Evolutionary conservation across 1,140 invertebrate species (phyloP).

Genomic region (Atta cephalotes): DNA sequence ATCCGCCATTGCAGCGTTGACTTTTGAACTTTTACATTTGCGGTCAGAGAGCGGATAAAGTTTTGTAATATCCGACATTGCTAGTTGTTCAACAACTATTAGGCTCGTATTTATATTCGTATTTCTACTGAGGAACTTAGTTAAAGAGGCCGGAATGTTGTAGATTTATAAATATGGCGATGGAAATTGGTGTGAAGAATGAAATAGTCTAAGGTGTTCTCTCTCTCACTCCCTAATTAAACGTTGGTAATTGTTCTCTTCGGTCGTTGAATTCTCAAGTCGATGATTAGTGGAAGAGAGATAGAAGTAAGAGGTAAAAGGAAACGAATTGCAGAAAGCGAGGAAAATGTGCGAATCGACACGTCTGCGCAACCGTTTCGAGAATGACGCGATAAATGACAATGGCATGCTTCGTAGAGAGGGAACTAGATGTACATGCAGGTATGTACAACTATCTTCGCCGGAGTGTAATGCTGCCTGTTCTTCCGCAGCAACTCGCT

Average conservation of each 20-base stretch:
- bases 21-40: conserved; percentile 62
- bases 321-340: conserved; percentile 24
- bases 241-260: conserved; percentile 1
- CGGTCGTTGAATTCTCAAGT: conserved; percentile 9
- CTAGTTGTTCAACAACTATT: conserved; percentile 42
- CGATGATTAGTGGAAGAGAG: no score
- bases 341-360: conserved; percentile 60
- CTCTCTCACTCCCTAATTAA: neutral
- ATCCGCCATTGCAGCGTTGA: conserved; percentile 49
- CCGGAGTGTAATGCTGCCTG: conserved; percentile 51
- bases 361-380: conserved; percentile 51
- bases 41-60: conserved; percentile 47
- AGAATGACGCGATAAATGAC: conserved; percentile 60
- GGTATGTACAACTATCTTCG: conserved; percentile 57
- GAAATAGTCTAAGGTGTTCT: neutral
- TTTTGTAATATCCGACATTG: conserved; percentile 51
- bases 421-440: conserved; percentile 44
- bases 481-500: conserved; percentile 33
- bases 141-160: neutral
- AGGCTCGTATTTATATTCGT: neutral
- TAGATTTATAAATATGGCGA: neutral
- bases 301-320: neutral
- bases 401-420: conserved; percentile 39
- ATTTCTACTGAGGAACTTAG: neutral
- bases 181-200: neutral